Percentiles rank a stretch among this genome's conserved stretches.
phyloP scores from a whole-genome alignment of 2,888 invertebrate genomes.

The Scaptomyza flava region DNA sequence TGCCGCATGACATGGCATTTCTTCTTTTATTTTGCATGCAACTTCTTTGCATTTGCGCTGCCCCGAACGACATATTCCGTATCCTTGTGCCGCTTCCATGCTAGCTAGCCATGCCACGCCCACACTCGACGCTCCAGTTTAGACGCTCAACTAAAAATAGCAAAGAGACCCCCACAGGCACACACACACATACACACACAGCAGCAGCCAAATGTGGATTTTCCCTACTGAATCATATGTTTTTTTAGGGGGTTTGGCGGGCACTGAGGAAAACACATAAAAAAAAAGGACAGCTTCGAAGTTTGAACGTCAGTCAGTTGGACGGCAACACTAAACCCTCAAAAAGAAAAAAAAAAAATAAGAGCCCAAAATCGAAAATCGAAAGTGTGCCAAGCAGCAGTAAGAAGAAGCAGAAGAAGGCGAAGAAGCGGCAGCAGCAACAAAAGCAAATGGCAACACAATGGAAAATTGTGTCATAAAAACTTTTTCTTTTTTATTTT shows the following conservation, averaged over 20 bases:
- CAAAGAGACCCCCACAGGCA: conserved; percentile 13
- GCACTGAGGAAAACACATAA: conserved; percentile 1
- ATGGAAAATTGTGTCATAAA: conserved; percentile 74
- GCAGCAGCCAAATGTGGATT: conserved; percentile 26
- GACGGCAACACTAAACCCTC: conserved; percentile 12
- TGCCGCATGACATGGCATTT: conserved; percentile 50
- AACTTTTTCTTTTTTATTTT: conserved; percentile 57
- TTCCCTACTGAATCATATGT: neutral
- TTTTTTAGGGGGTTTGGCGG: conserved; percentile 2
- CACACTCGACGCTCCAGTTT: conserved; percentile 59
- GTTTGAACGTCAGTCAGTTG: conserved; percentile 40
- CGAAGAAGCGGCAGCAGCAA: conserved; percentile 6
- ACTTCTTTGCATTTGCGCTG: conserved; percentile 58
- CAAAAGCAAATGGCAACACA: conserved; percentile 64
- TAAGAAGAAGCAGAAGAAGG: conserved; percentile 5
- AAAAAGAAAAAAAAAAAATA: neutral
- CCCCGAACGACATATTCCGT: conserved; percentile 43
- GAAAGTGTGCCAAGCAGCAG: conserved; percentile 73
- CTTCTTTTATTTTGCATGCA: conserved; percentile 56
- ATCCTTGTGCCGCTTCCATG: conserved; percentile 66
- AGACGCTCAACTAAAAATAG: conserved; percentile 62
- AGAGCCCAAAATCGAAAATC: conserved; percentile 72
- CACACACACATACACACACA: neutral
- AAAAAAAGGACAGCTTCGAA: conserved; percentile 26
- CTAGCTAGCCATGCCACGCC: conserved; percentile 37